Evolutionary conservation across 2,888 invertebrate species (phyloP), one percentile per base, ranked within the genome.

Genomic region (Drosophila fungiperda): DNA sequence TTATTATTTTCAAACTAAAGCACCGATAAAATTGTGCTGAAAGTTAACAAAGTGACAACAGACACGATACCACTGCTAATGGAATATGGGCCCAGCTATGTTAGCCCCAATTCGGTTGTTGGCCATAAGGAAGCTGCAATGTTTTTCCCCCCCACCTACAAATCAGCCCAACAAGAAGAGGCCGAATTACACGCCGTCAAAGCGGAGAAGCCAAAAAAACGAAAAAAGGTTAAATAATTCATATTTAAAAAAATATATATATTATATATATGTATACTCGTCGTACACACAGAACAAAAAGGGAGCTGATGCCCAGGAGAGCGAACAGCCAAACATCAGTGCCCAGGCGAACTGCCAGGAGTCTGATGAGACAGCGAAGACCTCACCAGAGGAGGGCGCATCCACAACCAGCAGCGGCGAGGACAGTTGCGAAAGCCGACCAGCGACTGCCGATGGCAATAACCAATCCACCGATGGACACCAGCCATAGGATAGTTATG

Each of bases 21-120:
- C 81, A 94, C 94, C 81, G 96, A 96, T 87, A 96, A 95, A 78
- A 93, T 96, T 81, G 94, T 97, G 2, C 88, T 97, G 6, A 95
- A 96, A 93, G 93, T 97, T 12, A 94, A 95, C 20, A 95, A 94
- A 76, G 94, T 94, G 35, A 94, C 94, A 9, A 95, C 95, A 6
- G 95, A 95, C 3, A 95, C 95, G 20, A 94, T 96, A 12, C 93
- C 95, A 2, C 94, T 94, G 5, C 95, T 97, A 65, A 93, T 95
- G 49, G 94, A 95, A 29, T 94, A 95, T 55, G 95, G 95, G 0
- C 96, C 97, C 0, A 94, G 95, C 35, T 96, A 96, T 91, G 94
- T 96, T 15, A 96, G 96, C 84, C 94, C 94, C 11, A 96, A 96
- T 88, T 94, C 95, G 0, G 95, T 95, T 23, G 93, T 94, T 54